These are phyloP conservation scores for Chromobotia macracanthus DNA, from an alignment of 2,797 vertebrate species.

Conservation along the genomic window DNA sequence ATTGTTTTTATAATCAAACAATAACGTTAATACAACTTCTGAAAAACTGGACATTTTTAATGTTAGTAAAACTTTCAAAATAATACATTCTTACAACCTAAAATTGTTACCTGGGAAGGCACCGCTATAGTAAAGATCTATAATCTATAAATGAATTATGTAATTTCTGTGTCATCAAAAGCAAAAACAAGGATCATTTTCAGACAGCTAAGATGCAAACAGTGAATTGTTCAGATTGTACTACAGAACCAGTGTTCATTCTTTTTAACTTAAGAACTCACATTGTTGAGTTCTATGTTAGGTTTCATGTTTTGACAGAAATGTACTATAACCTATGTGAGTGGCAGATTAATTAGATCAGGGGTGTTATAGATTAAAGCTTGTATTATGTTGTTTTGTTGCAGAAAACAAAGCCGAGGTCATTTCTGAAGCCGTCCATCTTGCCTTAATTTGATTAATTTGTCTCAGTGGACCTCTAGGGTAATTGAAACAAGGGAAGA, in stretches of 20 bases:
- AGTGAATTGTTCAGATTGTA: not conserved
- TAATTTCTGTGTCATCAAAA: no score
- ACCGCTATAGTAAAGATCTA: no score
- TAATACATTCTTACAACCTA: no score
- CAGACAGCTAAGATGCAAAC: no score
- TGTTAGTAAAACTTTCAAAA: no score
- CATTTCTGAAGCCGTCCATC: constrained; percentile 51
- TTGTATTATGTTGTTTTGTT: not conserved
- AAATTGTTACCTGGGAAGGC: no score
- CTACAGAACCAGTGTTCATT: no score
- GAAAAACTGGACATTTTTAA: no score
- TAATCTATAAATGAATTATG: not conserved
- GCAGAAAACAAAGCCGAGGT: constrained; percentile 54
- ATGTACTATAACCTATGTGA: not conserved
- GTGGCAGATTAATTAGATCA: constrained; percentile 47
- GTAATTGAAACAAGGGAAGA: constrained; percentile 60
- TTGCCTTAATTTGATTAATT: constrained; percentile 67
- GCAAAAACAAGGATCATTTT: no score
- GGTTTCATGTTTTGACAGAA: constrained; percentile 2
- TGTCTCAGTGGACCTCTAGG: constrained; percentile 42
- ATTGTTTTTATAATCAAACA: no score
- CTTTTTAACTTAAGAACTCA: no score
- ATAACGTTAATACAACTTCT: no score
- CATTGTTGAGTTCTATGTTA: not conserved
- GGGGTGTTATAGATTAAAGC: constrained; percentile 55